phyloP scores from a whole-genome alignment of 1,140 invertebrate genomes.

The Drosophila kurseongensis region DNA sequence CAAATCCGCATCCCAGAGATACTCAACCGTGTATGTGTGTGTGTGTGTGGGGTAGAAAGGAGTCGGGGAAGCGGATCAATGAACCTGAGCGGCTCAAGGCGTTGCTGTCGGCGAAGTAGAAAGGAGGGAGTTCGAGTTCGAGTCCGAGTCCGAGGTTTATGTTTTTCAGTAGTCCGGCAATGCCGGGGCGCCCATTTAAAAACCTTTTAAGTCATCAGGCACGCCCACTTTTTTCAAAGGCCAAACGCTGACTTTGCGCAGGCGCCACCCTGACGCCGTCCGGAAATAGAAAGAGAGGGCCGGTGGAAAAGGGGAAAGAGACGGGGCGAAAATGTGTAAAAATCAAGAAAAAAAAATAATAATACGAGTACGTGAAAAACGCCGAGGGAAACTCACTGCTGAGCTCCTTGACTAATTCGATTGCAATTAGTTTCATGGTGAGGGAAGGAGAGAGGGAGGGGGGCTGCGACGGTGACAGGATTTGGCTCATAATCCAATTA shows the following conservation, averaged over 20 bases:
- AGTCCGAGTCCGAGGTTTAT: conserved; percentile 27
- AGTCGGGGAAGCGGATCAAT: conserved; percentile 65
- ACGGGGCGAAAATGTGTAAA: conserved; percentile 22
- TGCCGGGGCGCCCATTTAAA: conserved; percentile 71
- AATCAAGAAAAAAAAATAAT: conserved; percentile 15
- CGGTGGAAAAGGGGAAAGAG: background rate
- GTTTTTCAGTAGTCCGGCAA: conserved; percentile 25
- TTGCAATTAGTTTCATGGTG: conserved; percentile 72
- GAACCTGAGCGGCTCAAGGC: conserved; percentile 69
- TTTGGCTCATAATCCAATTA: conserved; percentile 78
- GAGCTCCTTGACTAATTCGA: conserved; percentile 83
- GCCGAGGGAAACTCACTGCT: conserved; percentile 56
- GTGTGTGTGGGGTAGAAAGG: background rate
- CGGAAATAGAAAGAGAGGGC: conserved; percentile 58
- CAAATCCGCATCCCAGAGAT: conserved; percentile 9
- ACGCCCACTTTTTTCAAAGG: conserved; percentile 74
- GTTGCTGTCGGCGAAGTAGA: conserved; percentile 72
- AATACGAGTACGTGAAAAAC: conserved; percentile 18
- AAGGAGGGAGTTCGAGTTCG: conserved; percentile 17
- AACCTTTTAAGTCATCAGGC: conserved; percentile 83
- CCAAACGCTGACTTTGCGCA: conserved; percentile 35
- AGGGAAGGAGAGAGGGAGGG: background rate
- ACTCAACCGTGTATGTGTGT: background rate
- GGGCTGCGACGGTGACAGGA: conserved; percentile 67
- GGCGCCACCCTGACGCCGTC: conserved; percentile 81